Base-by-base conservation (phyloP, 2,888 invertebrate species). In the Netelia melanura region DNA sequence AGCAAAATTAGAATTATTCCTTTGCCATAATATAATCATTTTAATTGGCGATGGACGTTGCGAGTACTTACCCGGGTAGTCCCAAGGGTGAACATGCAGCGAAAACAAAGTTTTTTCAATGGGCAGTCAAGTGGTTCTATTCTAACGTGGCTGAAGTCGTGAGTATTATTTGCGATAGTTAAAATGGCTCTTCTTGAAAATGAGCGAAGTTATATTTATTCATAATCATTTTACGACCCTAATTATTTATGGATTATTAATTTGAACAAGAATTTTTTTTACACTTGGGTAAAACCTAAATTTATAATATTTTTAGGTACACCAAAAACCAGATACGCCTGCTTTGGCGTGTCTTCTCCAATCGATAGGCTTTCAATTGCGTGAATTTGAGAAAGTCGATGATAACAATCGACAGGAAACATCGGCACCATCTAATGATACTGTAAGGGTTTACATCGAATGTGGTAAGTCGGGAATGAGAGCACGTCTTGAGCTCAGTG, bases 401-500 rank as follows among this genome's bases (percentile, higher is more conserved):
- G 56, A 62, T n/a, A 21, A 79, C 2, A 81, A 68, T 75, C 65
- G 44, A 11, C 43, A 3, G 23, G 82, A 84, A n/a, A 70, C 68
- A 58, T 62, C 77, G 11, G 81, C 82, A 79, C 30, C 81, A 0
- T 71, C 83, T 23, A 75, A 71, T 23, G 87, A 87, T 17, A 85
- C 81, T n/a, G 79, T 91, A 0, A 86, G 81, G 79, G 82, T 93
- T 43, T 86, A 86, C 21, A 75, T 93, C 61, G 89, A 92, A 86
- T 93, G 93, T 80, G 90, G 91, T n/a, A 86, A 86, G 2, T 92
- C 93, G 9, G 89, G 90, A 52, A 92, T 92, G 90, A 88, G 87
- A 70, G 93, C 92, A 14, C 74, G 90, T 67, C 87, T 93, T 38
- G 90, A 92, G 72, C 88, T 91, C 84, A 88, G 88, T 14, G 88